A percentile compares a stretch with the other conserved stretches of the same genome.
These are phyloP conservation scores for Crotalus viridis DNA, from an alignment of 2,113 vertebrate species.

Conservation along the genomic window DNA sequence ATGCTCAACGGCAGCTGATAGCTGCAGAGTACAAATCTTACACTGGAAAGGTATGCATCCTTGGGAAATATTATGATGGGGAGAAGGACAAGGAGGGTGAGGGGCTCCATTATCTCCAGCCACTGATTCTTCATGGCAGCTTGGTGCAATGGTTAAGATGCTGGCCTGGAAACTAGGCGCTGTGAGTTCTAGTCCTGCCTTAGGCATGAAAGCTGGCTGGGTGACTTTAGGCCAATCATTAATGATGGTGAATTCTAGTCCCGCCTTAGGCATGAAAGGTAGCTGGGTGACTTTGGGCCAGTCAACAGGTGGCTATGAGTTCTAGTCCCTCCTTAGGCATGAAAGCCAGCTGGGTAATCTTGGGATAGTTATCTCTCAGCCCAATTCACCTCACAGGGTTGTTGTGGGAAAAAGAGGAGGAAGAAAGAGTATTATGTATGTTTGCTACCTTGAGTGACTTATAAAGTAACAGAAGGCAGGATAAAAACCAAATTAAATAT, in stretches of 20 bases:
- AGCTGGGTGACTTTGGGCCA: too few species aligned
- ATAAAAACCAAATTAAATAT: not conserved
- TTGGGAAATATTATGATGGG: not conserved
- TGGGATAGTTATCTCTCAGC: not conserved
- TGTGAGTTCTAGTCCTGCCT: too few species aligned
- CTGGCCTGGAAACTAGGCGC: not conserved
- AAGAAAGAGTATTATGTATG: not conserved
- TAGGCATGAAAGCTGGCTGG: too few species aligned
- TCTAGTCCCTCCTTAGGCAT: too few species aligned
- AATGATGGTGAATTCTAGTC: not conserved
- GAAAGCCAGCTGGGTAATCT: too few species aligned
- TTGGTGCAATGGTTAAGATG: not conserved
- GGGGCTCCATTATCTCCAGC: not conserved
- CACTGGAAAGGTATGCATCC: slow-evolving; percentile 71
- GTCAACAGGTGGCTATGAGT: too few species aligned
- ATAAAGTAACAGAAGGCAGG: not conserved
- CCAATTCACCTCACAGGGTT: not conserved
- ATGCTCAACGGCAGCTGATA: slow-evolving; percentile 79
- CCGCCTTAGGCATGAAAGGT: not conserved
- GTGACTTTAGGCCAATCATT: not conserved
- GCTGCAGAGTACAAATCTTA: slow-evolving; percentile 73
- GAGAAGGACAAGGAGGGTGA: not conserved
- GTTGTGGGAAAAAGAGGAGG: not conserved
- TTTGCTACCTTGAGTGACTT: not conserved
- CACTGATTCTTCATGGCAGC: not conserved